Evolutionary conservation across 2,797 vertebrate genomes (phyloP), one percentile per base, ranked within the genome.

Genomic region (Brotula barbata): DNA sequence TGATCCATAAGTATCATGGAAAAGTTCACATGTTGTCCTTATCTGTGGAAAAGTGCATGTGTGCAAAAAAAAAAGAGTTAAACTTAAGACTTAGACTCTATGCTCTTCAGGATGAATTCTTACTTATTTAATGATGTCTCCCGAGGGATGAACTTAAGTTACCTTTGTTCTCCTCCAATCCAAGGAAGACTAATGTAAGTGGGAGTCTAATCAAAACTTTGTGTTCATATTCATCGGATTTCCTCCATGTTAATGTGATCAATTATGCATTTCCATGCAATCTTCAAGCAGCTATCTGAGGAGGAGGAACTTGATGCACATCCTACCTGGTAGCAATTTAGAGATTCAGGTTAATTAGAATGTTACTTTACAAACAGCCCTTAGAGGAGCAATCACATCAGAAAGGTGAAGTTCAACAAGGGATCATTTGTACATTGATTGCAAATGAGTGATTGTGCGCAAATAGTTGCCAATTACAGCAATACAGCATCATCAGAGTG

Each of bases 261-360:
- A 70, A 68, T 78, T 85, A 80, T 76, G 65, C 59, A 71, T 82
- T 84, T 64, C 68, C 66, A 55, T 67, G 56, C 58, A 73, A 72
- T 61, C 61, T 71, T 36, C 45, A 34, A 47, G 37, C n/a, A n/a
- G n/a, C 19, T 44, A 34, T 70, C 39, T 52, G 1, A 53, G 36
- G 48, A n/a, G 65, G 44, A 31, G 36, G 40, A 28, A 16, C 23
- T 10, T 21, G 28, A 2, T 13, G 39, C 15, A 60, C 36, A 51
- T 50, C 49, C 20, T 47, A 76, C 58, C 66, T 82, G 73, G 61
- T 54, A 76, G 55, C 50, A 73, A 77, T 82, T 82, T 73, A 62
- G 52, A 69, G 43, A 71, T 67, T 60, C 43, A 40, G 46, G 52
- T 4, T 64, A 53, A 71, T 65, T 34, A 39, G 20, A 12, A 25